Evolutionary conservation across 2,888 invertebrate species (phyloP), one percentile per base, ranked within the genome.

Genomic region (Lithosia quadra): DNA sequence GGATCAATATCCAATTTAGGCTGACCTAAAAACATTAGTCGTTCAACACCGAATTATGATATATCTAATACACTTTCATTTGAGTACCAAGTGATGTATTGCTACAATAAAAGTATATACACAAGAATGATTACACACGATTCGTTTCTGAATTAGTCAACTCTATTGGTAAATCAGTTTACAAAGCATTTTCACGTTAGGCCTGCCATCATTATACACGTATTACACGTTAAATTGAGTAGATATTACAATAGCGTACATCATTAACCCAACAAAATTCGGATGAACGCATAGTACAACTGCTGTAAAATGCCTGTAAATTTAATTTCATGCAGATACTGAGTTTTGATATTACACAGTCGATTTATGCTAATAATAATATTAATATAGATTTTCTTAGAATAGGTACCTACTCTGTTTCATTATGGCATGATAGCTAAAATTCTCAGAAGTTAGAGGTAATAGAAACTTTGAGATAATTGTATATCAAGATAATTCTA

Each of bases 1-100:
- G 18, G 62, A 74, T 72, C 71, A 70, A 73, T 68, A 71, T 66
- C 68, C 69, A 76, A 78, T 81, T 70, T 67, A 22, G 66, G 9
- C 60, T 69, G 59, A 69, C 63, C 71, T 67, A 73, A 73, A 75
- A 53, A 67, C 61, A 22, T 33, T 62, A 63, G 24, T 15, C 24
- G 59, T 28, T 67, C 58, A n/a, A 36, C 64, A 49, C 66, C 43
- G n/a, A 60, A 69, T 68, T 43, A 69, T 68, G 43, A 67, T 67
- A 36, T 43, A 56, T 34, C 49, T 53, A 59, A 39, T 53, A 55
- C 55, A 22, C 28, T 73, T 68, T 73, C 62, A 68, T 75, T 72
- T n/a, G n/a, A 65, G n/a, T 68, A 65, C 33, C 10, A 34, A 55
- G 43, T 62, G 71, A 71, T 69, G 22, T 69, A 75, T 78, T 68